A percentile compares a stretch with the other conserved stretches of the same genome.
Evolutionary conservation across 2,113 vertebrate genomes (phyloP).

Genomic region (Puffinus mauretanicus): DNA sequence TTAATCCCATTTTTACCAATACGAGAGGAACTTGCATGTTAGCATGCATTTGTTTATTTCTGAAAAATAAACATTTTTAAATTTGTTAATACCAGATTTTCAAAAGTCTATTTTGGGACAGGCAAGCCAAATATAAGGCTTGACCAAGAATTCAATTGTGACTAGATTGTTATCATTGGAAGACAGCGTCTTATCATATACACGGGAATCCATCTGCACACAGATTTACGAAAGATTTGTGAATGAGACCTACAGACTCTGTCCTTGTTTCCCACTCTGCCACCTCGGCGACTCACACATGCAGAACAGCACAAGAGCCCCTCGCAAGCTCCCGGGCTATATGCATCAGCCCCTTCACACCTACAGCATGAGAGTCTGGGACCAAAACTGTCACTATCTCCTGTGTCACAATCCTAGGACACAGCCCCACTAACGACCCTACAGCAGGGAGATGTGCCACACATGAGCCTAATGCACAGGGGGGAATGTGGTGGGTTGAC

Average conservation of each 20-base stretch:
- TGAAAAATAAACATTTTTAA: not conserved
- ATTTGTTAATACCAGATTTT: not conserved
- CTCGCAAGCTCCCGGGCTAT: accelerated
- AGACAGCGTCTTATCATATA: not conserved
- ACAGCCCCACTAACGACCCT: accelerated
- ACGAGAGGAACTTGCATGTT: not conserved
- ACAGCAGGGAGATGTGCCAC: accelerated
- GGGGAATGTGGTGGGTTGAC: not conserved
- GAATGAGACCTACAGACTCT: not conserved
- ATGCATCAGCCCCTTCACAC: not conserved
- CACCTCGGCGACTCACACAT: accelerated
- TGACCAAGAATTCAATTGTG: not conserved
- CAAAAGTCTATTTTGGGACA: not conserved
- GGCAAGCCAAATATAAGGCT: not conserved
- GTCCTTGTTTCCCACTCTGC: not conserved
- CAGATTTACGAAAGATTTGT: not conserved
- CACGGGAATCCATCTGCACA: not conserved
- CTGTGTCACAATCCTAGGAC: no score
- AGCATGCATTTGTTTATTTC: not conserved
- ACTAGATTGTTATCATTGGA: not conserved
- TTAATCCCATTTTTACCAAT: not conserved
- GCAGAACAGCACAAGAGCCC: not conserved
- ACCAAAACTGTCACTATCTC: accelerated
- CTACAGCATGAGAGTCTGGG: not conserved
- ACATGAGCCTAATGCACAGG: not conserved